Evolutionary conservation across 2,797 vertebrate species (phyloP), one percentile per base, ranked within the genome.

Genomic region (Centroberyx gerrardi): DNA sequence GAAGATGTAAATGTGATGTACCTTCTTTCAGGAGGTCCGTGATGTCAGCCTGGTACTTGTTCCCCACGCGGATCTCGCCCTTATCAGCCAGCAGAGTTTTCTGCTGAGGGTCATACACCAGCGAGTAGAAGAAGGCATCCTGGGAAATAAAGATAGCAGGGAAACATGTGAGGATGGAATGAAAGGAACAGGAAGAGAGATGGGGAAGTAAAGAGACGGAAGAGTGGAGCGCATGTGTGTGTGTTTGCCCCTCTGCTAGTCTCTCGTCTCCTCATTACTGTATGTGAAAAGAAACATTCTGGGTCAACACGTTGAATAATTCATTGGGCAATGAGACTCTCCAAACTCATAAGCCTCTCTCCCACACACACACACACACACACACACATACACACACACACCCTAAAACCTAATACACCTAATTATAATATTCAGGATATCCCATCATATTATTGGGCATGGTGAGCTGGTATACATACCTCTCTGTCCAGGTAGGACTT

Each of bases 41-140:
- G 93, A 99, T 96, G 88, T 99, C 98, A 2, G 98, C 98, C 92
- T 99, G 98, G 92, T 97, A 99, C 90, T 98, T 97, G 94, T 96
- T 99, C 44, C 98, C 98, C 0, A 99, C 97, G 31, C 98, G 96
- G 88, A 99, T 99, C 94, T 99, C 98, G 51, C 98, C 98, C 87
- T 99, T 99, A 87, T 99, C 98, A 22, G 98, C 98, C 6, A 99
- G 93, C 63, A 99, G 94, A 10, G 98, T 99, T 92, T 99, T 99
- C 89, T 99, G 98, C 85, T 99, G 97, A 72, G 98, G 98, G 94
- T 99, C 98, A 10, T 99, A 99, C 48, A 99, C 98, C 85, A 99
- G 93, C 2, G 98, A 99, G 94, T 99, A 99, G 94, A 99, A 99
- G 95, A 99, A 99, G 74, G 97, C 97, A 92, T 99, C 98, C 98